A percentile compares a stretch with the other conserved stretches of the same genome.
phyloP scores from a whole-genome alignment of 2,113 vertebrate genomes.

The Columbina picui region DNA sequence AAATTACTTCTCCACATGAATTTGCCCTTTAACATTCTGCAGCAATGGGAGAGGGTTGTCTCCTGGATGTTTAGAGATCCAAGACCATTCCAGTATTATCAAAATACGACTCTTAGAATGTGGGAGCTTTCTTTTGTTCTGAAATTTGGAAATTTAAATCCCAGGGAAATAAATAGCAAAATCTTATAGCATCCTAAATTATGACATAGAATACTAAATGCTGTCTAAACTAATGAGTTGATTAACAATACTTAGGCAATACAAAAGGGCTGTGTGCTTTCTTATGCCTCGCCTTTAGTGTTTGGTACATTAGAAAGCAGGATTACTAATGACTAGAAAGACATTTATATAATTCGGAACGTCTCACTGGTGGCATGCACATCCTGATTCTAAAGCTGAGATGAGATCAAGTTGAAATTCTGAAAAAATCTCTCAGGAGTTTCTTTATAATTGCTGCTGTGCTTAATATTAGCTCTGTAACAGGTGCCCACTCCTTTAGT shows the following conservation, averaged over 20 bases:
- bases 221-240: not conserved
- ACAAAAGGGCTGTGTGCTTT: not conserved
- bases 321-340: constrained; percentile 8
- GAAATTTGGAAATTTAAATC: not conserved
- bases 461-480: not conserved
- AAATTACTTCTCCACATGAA: not conserved
- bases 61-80: not conserved
- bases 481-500: not conserved
- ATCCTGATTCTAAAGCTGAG: not conserved
- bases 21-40: not conserved
- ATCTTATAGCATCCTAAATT: not conserved
- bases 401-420: constrained; percentile 10
- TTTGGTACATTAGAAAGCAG: not conserved
- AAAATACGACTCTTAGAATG: not conserved
- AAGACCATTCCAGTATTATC: not conserved
- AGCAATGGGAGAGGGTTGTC: not conserved
- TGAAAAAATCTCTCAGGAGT: not conserved
- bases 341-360: not conserved
- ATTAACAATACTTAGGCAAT: not conserved
- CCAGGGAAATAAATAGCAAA: not conserved
- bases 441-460: not conserved
- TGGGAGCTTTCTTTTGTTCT: not conserved
- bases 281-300: not conserved
- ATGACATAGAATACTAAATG: not conserved
- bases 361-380: not conserved